phyloP scores from a whole-genome alignment of 2,797 vertebrate species.

The Paramormyrops hopkinsi region DNA sequence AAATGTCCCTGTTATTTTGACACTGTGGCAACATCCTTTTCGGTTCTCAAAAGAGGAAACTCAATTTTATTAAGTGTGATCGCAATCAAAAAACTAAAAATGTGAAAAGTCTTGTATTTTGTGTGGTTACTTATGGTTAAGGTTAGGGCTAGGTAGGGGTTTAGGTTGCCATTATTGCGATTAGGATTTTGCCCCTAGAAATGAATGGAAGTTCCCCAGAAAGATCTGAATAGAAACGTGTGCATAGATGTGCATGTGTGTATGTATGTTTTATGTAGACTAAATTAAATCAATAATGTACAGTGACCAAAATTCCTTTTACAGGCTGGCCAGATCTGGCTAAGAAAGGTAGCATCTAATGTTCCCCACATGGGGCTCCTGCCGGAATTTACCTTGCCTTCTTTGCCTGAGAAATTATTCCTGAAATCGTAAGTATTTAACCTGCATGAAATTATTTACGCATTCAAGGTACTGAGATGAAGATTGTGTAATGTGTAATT shows the following conservation, averaged over 20 bases:
- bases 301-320: constrained; percentile 22
- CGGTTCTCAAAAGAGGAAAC: neutral
- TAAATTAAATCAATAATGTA: neutral
- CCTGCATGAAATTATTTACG: neutral
- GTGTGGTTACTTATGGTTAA: neutral
- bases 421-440: constrained; percentile 71
- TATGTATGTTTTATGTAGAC: neutral
- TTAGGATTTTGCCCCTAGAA: neutral
- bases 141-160: neutral
- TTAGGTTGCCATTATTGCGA: neutral
- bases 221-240: neutral
- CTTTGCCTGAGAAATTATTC: constrained; percentile 78
- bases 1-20: neutral
- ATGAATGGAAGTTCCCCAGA: neutral
- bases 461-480: neutral
- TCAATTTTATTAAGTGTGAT: neutral
- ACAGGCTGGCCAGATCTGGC: constrained; percentile 75
- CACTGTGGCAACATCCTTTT: neutral
- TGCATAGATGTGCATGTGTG: neutral
- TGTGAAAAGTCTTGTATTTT: neutral
- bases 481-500: neutral
- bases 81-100: neutral
- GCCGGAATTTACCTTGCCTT: constrained; percentile 60
- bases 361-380: constrained; percentile 64
- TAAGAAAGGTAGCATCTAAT: constrained; percentile 61